These are phyloP conservation scores for Remorina albescens DNA, from an alignment of 2,797 vertebrate species.

Conservation along the genomic window DNA sequence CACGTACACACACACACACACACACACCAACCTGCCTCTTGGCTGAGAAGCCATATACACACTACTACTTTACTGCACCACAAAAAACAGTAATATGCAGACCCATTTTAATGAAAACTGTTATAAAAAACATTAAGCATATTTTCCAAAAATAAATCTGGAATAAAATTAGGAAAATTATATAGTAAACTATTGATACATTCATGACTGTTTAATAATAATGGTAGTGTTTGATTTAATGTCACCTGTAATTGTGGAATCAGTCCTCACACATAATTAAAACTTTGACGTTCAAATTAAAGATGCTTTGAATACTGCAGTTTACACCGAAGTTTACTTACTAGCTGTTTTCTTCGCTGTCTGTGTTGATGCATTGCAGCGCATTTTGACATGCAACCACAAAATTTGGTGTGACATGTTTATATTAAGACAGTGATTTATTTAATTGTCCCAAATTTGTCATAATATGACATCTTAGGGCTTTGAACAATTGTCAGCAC, in stretches of 20 bases:
- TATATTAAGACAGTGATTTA: background rate
- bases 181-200: background rate
- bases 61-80: conserved; percentile 25
- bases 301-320: background rate
- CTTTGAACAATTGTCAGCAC: too few relatives aligned
- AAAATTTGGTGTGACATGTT: background rate
- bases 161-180: too few relatives aligned
- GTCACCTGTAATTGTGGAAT: background rate
- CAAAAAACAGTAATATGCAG: background rate
- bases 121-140: background rate
- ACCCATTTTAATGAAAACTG: background rate
- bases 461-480: too few relatives aligned
- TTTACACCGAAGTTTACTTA: background rate
- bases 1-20: conserved; percentile 20
- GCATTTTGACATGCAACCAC: background rate
- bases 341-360: background rate
- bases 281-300: background rate
- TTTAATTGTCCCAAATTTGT: background rate
- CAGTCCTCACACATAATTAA: background rate
- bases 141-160: background rate
- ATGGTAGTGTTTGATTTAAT: background rate
- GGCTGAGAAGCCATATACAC: background rate
- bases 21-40: background rate
- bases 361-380: background rate
- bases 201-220: background rate